Evolutionary conservation across 2,888 invertebrate species (phyloP).

Genomic region (Drosophila ustulata): DNA sequence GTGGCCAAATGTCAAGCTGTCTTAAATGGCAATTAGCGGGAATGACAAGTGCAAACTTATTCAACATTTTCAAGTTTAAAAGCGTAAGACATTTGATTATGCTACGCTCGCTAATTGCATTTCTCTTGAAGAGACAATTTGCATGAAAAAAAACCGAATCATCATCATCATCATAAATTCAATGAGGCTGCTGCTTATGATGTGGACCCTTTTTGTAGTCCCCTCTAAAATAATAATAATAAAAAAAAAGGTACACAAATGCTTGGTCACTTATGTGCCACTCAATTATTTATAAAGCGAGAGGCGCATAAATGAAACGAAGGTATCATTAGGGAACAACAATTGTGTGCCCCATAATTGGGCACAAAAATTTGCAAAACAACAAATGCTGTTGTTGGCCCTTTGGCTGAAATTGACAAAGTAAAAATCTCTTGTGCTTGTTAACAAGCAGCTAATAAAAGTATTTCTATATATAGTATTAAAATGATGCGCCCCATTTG

Average conservation of each 20-base stretch:
- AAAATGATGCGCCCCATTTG: background rate
- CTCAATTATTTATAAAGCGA: slow-evolving; percentile 72
- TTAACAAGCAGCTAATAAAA: background rate
- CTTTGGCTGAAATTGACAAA: background rate
- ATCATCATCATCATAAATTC: slow-evolving; percentile 70
- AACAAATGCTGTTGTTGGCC: slow-evolving; percentile 1
- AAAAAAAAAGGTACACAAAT: slow-evolving; percentile 38
- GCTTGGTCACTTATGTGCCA: slow-evolving; percentile 58
- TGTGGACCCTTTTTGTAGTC: slow-evolving; percentile 42
- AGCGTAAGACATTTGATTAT: background rate
- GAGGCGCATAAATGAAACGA: slow-evolving; percentile 22
- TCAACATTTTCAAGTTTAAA: slow-evolving; percentile 4
- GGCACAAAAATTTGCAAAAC: slow-evolving; percentile 4
- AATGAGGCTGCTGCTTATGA: slow-evolving; percentile 60
- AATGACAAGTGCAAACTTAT: slow-evolving; percentile 17
- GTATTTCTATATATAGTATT: background rate
- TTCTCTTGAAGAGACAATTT: slow-evolving; percentile 46
- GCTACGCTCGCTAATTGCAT: slow-evolving; percentile 44
- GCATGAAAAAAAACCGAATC: slow-evolving; percentile 52
- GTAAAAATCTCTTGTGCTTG: background rate
- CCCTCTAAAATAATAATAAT: slow-evolving; percentile 33
- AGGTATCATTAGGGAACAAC: slow-evolving; percentile 35
- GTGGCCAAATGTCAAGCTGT: slow-evolving; percentile 46
- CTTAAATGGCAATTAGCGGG: slow-evolving; percentile 54
- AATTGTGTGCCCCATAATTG: slow-evolving; percentile 33